Percentiles rank a stretch among this genome's conserved stretches.
Conservation (phyloP, 2,797 vertebrate genomes). For the Leptodactylus fallax region DNA sequence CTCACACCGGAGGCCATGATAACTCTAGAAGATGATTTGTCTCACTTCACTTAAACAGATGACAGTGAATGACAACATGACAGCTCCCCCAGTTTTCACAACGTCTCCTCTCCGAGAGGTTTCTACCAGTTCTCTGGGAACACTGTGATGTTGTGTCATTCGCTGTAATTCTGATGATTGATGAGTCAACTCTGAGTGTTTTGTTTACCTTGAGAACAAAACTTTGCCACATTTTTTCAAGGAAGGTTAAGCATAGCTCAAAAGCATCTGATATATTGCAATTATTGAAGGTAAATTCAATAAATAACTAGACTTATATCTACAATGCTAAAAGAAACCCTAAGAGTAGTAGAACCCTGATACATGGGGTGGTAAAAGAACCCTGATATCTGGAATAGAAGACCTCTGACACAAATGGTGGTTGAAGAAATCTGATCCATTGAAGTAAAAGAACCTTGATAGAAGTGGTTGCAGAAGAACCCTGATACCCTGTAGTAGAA, state of each 20-base stretch:
- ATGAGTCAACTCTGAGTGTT: constrained; percentile 22
- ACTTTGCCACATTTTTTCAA: constrained; percentile 13
- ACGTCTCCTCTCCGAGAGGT: constrained; percentile 19
- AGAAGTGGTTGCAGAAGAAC: neutral
- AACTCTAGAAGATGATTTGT: constrained; percentile 47
- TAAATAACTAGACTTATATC: neutral
- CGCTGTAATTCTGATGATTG: constrained; percentile 48
- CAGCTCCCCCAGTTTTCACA: neutral
- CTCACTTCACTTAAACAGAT: neutral
- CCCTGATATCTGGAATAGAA: neutral
- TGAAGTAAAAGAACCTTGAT: neutral
- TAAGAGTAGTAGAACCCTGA: neutral
- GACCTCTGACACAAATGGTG: neutral
- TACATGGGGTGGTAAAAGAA: neutral
- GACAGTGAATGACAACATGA: constrained; percentile 57
- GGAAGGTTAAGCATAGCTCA: neutral
- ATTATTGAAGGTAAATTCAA: neutral
- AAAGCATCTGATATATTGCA: neutral
- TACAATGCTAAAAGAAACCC: neutral
- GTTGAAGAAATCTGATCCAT: neutral
- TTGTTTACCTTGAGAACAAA: constrained; percentile 60
- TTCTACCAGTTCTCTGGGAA: constrained; percentile 9
- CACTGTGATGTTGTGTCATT: constrained; percentile 51
- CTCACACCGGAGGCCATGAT: constrained; percentile 29
- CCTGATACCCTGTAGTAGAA: neutral